These are phyloP conservation scores for Siniperca chuatsi DNA, from an alignment of 2,113 vertebrate species.

Conservation along the genomic window DNA sequence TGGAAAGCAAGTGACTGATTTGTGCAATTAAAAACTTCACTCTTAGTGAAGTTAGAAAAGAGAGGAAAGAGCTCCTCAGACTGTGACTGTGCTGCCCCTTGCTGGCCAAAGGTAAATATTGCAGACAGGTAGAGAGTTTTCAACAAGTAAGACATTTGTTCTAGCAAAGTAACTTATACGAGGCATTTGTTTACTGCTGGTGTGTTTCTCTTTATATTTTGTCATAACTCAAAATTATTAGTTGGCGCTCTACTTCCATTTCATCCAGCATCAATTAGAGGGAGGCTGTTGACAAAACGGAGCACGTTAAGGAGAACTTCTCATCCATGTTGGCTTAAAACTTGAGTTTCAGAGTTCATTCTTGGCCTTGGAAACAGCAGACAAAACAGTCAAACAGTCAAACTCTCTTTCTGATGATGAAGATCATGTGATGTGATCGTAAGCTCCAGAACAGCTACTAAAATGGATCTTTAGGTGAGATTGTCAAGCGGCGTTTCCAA, in stretches of 20 bases:
- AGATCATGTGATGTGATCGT: background rate
- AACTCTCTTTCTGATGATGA: background rate
- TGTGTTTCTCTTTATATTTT: background rate
- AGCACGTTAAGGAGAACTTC: no score
- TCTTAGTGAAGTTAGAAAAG: background rate
- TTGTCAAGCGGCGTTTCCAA: background rate
- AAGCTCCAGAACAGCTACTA: background rate
- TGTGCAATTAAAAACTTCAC: background rate
- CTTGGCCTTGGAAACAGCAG: background rate
- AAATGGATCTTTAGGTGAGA: background rate
- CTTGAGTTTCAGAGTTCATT: background rate
- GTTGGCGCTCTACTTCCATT: background rate
- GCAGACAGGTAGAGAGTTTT: background rate
- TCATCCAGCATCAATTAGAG: background rate
- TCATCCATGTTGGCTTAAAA: no score
- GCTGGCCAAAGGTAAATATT: background rate
- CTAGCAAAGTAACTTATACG: background rate
- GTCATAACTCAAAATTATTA: background rate
- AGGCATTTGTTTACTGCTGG: no score
- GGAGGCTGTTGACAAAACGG: background rate
- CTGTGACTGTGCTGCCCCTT: constrained; percentile 30
- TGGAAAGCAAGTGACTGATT: background rate
- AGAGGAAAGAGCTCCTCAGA: background rate
- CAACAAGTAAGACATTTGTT: background rate
- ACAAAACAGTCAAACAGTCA: no score